Evolutionary conservation across 2,888 invertebrate species (phyloP).

Genomic region (Caenorhabditis sp.): DNA sequence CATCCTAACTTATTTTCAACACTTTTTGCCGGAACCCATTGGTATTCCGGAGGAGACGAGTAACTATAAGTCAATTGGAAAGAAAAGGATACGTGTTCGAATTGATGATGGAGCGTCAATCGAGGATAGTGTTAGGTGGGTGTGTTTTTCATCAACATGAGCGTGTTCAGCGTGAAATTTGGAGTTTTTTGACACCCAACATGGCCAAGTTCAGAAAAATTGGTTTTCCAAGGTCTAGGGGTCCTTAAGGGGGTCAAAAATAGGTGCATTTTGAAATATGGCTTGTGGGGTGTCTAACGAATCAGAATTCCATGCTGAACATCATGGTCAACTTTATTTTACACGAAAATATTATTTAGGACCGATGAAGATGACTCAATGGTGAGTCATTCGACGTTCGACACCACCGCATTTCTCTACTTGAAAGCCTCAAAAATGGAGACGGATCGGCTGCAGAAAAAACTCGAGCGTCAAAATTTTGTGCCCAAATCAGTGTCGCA

Average conservation of each 20-base stretch:
- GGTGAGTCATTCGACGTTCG: conserved; percentile 37
- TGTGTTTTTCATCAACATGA: too few relatives aligned
- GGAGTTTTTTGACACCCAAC: too few relatives aligned
- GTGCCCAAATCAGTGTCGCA: conserved; percentile 48
- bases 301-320: too few relatives aligned
- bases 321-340: too few relatives aligned
- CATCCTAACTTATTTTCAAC: conserved; percentile 46
- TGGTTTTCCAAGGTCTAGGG: too few relatives aligned
- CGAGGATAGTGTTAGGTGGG: conserved; percentile 4
- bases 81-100: conserved; percentile 20
- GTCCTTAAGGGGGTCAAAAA: too few relatives aligned
- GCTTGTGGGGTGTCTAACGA: too few relatives aligned
- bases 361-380: conserved; percentile 21
- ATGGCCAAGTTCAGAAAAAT: too few relatives aligned
- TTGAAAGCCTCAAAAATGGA: conserved; percentile 48
- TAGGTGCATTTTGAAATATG: too few relatives aligned
- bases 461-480: conserved; percentile 35
- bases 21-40: conserved; percentile 44
- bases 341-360: too few relatives aligned
- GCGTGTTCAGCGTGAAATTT: too few relatives aligned
- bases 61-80: conserved; percentile 43
- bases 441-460: conserved; percentile 37
- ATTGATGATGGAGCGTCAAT: conserved; percentile 38
- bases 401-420: conserved; percentile 48
- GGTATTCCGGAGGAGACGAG: conserved; percentile 51